Conservation (phyloP, 30 jellyfish, hydroid and myxozoan species). For the Aurelia sp. region DNA sequence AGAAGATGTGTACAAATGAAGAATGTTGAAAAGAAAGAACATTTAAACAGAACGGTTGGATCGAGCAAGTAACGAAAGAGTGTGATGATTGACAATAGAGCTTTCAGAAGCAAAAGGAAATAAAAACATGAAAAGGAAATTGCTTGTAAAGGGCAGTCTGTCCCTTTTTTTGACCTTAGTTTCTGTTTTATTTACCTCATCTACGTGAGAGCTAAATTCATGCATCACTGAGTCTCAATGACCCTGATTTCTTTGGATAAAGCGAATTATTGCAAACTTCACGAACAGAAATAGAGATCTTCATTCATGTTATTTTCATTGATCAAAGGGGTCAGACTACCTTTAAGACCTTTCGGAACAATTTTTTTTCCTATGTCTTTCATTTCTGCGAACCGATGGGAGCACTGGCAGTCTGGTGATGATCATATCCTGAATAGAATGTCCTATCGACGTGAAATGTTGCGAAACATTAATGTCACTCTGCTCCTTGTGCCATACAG, state of each 20-base stretch:
- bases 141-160: no score
- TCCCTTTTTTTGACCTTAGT: no score
- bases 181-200: no score
- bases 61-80: not conserved
- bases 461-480: conserved; percentile 8
- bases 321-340: no score
- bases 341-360: not conserved
- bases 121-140: no score
- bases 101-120: not conserved
- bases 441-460: not conserved
- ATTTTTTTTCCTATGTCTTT: not conserved
- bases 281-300: no score
- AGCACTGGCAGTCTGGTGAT: not conserved
- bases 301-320: no score
- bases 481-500: not conserved
- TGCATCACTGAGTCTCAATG: no score
- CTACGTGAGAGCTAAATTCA: no score
- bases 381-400: not conserved
- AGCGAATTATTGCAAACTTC: no score
- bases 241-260: no score
- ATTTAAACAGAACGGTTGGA: not conserved
- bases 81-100: not conserved
- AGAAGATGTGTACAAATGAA: not conserved
- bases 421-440: not conserved
- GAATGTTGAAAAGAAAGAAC: not conserved